These are phyloP conservation scores for Microchirus variegatus DNA, from an alignment of 2,797 vertebrate species.

Conservation along the genomic window DNA sequence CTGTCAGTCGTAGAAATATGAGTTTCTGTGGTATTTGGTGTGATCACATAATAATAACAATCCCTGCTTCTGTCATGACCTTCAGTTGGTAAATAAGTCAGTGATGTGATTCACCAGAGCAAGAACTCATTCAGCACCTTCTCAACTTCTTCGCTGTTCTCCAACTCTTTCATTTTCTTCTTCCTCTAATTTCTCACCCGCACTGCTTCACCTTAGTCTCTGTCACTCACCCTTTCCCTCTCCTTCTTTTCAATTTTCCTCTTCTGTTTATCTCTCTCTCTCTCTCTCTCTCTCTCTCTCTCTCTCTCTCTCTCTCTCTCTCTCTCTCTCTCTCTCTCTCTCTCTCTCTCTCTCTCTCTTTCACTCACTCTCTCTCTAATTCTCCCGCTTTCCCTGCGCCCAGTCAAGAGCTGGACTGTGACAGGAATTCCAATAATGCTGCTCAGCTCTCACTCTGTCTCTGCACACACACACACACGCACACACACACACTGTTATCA, in stretches of 20 bases:
- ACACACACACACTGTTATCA: not conserved
- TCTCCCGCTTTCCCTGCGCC: constrained; percentile 31
- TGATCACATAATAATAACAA: constrained; percentile 25
- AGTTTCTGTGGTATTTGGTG: not conserved
- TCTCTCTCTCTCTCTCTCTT: constrained; percentile 12
- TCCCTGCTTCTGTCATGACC: constrained; percentile 45
- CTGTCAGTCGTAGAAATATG: constrained; percentile 6
- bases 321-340: constrained; percentile 30
- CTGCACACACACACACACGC: constrained; percentile 8
- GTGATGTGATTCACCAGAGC: constrained; percentile 64
- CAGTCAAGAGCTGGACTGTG: constrained; percentile 73
- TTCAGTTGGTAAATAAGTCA: constrained; percentile 51
- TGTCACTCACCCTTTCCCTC: constrained; percentile 35
- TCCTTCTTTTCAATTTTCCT: constrained; percentile 10
- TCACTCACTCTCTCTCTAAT: constrained; percentile 25
- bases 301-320: constrained; percentile 27
- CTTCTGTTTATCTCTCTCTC: constrained; percentile 28
- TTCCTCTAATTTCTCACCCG: constrained; percentile 1
- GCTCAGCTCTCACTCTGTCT: constrained; percentile 30
- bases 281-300: constrained; percentile 21
- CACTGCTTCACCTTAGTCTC: constrained; percentile 25
- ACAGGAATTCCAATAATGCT: constrained; percentile 75
- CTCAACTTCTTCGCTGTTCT: constrained; percentile 1
- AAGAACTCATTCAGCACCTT: constrained; percentile 70
- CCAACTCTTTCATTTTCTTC: constrained; percentile 43